Percentiles rank a stretch among this genome's conserved stretches.
phyloP scores from a whole-genome alignment of 2,797 vertebrate species.

The Molossus alvarezi region DNA sequence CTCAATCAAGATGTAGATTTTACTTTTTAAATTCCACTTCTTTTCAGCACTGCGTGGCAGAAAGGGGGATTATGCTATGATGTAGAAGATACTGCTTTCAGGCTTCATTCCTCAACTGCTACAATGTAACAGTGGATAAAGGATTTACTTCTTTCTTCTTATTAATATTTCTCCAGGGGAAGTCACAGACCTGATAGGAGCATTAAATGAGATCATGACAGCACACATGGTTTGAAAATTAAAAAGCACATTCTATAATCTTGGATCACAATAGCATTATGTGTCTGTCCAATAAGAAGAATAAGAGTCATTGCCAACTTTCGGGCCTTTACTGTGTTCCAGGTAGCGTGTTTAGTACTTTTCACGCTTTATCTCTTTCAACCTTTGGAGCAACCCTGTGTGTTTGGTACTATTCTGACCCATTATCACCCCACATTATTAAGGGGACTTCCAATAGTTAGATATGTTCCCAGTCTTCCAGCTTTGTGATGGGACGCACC shows the following conservation, averaged over 20 bases:
- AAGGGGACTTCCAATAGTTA: neutral
- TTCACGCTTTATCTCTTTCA: constrained; percentile 1
- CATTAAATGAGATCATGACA: neutral
- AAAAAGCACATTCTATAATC: constrained; percentile 52
- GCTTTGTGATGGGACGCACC: neutral
- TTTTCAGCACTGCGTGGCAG: neutral
- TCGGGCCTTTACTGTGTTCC: neutral
- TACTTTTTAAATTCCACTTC: constrained; percentile 5
- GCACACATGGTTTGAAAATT: constrained; percentile 46
- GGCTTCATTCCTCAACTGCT: neutral
- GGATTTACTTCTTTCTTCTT: constrained; percentile 27
- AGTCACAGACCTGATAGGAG: neutral
- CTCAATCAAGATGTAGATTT: neutral
- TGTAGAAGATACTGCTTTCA: neutral
- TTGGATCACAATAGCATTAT: neutral
- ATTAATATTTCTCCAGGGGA: constrained; percentile 18
- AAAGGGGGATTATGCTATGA: neutral
- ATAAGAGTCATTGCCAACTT: neutral
- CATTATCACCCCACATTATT: neutral
- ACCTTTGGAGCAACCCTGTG: neutral
- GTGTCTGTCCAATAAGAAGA: neutral
- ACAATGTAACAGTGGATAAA: neutral
- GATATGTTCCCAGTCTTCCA: neutral
- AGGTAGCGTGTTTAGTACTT: neutral
- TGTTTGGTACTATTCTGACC: neutral